Evolutionary conservation across 1,140 invertebrate genomes (phyloP).

Genomic region (Ceratina japonica): DNA sequence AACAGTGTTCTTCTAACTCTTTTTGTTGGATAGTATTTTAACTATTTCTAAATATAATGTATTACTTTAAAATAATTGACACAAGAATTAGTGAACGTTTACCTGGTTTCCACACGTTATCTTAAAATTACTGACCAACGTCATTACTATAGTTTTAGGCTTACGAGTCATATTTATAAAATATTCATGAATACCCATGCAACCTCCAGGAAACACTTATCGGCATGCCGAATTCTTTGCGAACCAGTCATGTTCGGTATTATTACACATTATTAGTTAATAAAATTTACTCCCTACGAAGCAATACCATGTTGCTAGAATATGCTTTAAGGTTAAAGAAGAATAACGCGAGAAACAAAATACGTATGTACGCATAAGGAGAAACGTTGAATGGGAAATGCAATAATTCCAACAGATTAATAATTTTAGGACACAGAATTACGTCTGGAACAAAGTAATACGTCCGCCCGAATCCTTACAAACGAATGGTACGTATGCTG

Average conservation of each 20-base stretch:
- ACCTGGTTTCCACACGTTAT: constrained; percentile 3
- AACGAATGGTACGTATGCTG: not conserved
- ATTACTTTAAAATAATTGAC: constrained; percentile 2
- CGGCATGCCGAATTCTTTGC: not conserved
- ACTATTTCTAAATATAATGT: not conserved
- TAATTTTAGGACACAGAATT: constrained; percentile 31
- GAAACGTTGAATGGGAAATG: not conserved
- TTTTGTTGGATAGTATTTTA: not conserved
- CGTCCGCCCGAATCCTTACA: constrained; percentile 11
- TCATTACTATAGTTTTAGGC: constrained; percentile 2
- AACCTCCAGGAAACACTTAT: not conserved
- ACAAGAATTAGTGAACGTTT: constrained; percentile 10
- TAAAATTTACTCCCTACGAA: constrained; percentile 7
- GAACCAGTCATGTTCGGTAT: constrained; percentile 2
- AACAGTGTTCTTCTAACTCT: not conserved
- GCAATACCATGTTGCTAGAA: constrained; percentile 17
- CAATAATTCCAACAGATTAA: constrained; percentile 6
- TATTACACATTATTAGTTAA: constrained; percentile 17
- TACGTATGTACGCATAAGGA: not conserved
- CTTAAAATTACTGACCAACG: constrained; percentile 21
- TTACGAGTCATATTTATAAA: constrained; percentile 23
- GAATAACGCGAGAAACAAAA: constrained; percentile 8
- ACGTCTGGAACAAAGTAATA: not conserved
- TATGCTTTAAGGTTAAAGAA: constrained; percentile 8
- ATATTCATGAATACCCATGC: not conserved